Evolutionary conservation across 2,113 vertebrate species (phyloP).

Genomic region (Trogon surrucura): DNA sequence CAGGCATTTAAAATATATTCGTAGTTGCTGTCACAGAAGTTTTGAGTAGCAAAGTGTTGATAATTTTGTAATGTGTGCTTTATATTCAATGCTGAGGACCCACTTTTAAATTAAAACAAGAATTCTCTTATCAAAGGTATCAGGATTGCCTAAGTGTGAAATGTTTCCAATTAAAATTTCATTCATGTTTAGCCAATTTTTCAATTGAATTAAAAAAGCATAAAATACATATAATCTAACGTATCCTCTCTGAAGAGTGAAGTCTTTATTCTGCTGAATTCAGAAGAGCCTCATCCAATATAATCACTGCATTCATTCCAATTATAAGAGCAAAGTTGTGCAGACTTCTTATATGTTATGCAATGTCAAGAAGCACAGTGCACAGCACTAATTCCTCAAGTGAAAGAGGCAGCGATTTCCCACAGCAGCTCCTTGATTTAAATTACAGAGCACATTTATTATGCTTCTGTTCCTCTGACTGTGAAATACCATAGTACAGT

Average conservation of each 20-base stretch:
- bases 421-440: slow-evolving; percentile 86
- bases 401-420: slow-evolving; percentile 83
- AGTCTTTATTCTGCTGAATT: slow-evolving; percentile 81
- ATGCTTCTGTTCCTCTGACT: slow-evolving; percentile 85
- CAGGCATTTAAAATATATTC: not conserved
- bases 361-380: slow-evolving; percentile 80
- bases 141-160: slow-evolving; percentile 76
- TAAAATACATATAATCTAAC: slow-evolving; percentile 82
- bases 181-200: slow-evolving; percentile 85
- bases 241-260: slow-evolving; percentile 77
- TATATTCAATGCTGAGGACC: slow-evolving; percentile 26
- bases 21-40: slow-evolving; percentile 8
- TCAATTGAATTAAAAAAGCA: slow-evolving; percentile 84
- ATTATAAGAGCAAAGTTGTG: slow-evolving; percentile 84
- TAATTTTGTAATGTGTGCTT: slow-evolving; percentile 56
- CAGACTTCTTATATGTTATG: slow-evolving; percentile 76
- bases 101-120: slow-evolving; percentile 57
- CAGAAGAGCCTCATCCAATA: slow-evolving; percentile 80
- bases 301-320: slow-evolving; percentile 85
- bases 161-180: slow-evolving; percentile 85
- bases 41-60: slow-evolving; percentile 32
- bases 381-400: slow-evolving; percentile 82
- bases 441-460: slow-evolving; percentile 89
- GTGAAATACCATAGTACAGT: slow-evolving; percentile 89
- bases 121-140: slow-evolving; percentile 77